Base-by-base conservation (phyloP, 1,140 invertebrate species). In the Heliconius himera region DNA sequence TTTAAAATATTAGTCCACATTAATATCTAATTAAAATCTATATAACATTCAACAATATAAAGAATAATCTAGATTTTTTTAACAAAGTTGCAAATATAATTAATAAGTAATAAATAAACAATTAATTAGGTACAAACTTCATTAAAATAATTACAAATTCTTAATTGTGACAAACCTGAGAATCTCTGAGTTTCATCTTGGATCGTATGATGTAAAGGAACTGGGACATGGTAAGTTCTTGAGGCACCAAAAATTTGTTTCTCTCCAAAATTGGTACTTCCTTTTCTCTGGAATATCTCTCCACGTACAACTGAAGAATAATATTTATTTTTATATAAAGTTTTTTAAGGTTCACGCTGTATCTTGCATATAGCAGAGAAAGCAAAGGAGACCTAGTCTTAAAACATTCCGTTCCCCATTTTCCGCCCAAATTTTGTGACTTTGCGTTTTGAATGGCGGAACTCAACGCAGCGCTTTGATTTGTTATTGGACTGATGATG, bases 171-270 rank as follows among this genome's bases (percentile, higher is more conserved):
- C 29, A 49, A 66, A 93, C 91, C 87, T 94, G 91, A n/a, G 91
- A 90, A 76, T 93, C 91, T 80, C 88, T 86, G 77, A 94, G 81
- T 89, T 93, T 94, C 90, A 94, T 93, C 76, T 93, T 94, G 1
- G 91, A 89, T 51, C 92, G 81, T 76, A 94, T 92, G 29, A 94
- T 93, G 83, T 91, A 93, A 8, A 97, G 95, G 78, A 97, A 96
- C 90, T 97, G 97, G 8, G 96, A 96, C 95, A 97, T 96, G 2
- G 96, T 96, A 6, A 97, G 95, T 87, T 97, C 97, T 93, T 97
- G 96, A 1, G 97, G 97, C 18, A 97, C 96, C 66, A 97, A 91
- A 92, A 96, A 97, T 89, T 97, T 97, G 4, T 95, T 96, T 89
- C 97, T 97, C 82, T 96, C 96, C 77, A 97, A 82, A 13, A 95